Evolutionary conservation across 2,888 invertebrate species (phyloP).

Genomic region (Rhopalosiphum nymphaeae): DNA sequence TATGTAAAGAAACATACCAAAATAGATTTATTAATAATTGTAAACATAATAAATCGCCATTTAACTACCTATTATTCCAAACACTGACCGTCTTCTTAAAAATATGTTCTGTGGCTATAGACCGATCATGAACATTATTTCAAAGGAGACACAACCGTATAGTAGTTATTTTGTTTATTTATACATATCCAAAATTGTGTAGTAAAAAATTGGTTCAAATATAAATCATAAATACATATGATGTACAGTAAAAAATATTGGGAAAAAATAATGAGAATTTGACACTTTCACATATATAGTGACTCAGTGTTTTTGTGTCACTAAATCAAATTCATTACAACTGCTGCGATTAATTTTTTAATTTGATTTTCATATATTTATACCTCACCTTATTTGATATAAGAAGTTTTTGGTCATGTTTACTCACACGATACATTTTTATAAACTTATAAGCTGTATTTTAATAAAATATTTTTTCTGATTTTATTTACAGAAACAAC

Average conservation of each 20-base stretch:
- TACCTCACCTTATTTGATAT: not conserved
- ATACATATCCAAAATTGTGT: not conserved
- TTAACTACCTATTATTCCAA: not conserved
- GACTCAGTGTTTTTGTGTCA: not conserved
- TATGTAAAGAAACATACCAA: not conserved
- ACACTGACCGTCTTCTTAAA: not conserved
- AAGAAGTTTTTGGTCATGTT: not conserved
- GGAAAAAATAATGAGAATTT: not conserved
- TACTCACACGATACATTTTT: not conserved
- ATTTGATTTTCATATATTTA: not conserved
- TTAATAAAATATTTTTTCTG: not conserved
- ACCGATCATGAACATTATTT: not conserved
- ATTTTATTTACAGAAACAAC: not conserved
- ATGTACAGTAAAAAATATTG: not conserved
- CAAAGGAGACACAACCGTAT: not conserved
- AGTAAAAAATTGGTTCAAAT: not conserved
- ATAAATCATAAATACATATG: not conserved
- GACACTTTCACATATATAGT: not conserved
- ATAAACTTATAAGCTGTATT: not conserved
- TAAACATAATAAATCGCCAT: not conserved
- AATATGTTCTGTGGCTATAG: not conserved
- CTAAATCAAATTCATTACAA: not conserved
- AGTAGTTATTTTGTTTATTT: not conserved
- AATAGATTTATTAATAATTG: not conserved
- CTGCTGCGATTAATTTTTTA: not conserved